phyloP scores from a whole-genome alignment of 2,888 invertebrate genomes.

The Argyra leucocephala region DNA sequence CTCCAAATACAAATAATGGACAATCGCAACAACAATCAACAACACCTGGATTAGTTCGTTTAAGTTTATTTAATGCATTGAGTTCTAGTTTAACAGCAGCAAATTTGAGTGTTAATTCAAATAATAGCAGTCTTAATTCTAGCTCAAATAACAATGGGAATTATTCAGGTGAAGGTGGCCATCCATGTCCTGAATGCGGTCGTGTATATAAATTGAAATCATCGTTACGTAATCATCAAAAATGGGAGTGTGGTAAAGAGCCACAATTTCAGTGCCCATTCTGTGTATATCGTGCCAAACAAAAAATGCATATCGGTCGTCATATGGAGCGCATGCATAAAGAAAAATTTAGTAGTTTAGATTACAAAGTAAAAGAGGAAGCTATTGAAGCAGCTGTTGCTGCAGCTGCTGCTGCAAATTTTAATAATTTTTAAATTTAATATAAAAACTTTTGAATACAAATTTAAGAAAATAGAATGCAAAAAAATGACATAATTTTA shows the following conservation, averaged over 20 bases:
- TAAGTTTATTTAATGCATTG: conserved; percentile 12
- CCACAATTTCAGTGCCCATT: conserved; percentile 74
- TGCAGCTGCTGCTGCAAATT: background rate
- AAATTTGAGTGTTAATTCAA: conserved; percentile 10
- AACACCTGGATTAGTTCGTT: conserved; percentile 40
- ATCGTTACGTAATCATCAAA: conserved; percentile 71
- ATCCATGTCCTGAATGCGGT: conserved; percentile 73
- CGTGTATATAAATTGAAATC: conserved; percentile 79
- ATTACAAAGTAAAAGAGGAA: conserved; percentile 26
- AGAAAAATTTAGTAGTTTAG: conserved; percentile 48
- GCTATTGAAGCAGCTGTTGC: conserved; percentile 21
- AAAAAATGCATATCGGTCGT: conserved; percentile 74
- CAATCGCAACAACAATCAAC: conserved; percentile 38
- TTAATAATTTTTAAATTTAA: background rate
- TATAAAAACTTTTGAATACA: background rate
- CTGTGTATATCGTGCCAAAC: conserved; percentile 74
- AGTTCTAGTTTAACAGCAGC: conserved; percentile 29
- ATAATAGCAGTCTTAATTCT: conserved; percentile 15
- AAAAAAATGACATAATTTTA: background rate
- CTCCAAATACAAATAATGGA: conserved; percentile 31
- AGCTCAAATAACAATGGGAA: conserved; percentile 26
- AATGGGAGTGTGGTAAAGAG: conserved; percentile 79
- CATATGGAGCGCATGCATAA: conserved; percentile 78
- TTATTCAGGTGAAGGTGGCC: conserved; percentile 46
- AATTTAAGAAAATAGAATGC: background rate